Percentiles rank a stretch among this genome's conserved stretches.
phyloP scores from a whole-genome alignment of 2,888 invertebrate genomes.

The Cepaea hortensis region DNA sequence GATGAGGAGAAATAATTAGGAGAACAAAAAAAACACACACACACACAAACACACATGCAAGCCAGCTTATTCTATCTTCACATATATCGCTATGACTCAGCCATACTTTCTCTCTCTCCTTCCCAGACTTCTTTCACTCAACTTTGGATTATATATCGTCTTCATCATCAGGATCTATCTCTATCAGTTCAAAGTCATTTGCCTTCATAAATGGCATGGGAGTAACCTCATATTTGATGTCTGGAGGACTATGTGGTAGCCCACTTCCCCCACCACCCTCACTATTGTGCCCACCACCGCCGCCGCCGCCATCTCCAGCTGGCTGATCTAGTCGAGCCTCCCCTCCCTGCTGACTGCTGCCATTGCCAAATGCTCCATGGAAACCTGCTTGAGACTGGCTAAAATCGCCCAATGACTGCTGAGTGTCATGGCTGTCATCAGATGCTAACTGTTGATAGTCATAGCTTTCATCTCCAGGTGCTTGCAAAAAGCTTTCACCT shows the following conservation, averaged over 20 bases:
- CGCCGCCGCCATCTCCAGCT: slow-evolving; percentile 1
- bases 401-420: slow-evolving; percentile 29
- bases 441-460: slow-evolving; percentile 47
- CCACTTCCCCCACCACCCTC: slow-evolving; percentile 15
- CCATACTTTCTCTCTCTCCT: not conserved
- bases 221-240: slow-evolving; percentile 44
- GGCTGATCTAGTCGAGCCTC: slow-evolving; percentile 2
- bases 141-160: slow-evolving; percentile 16
- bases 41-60: no score
- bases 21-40: no score
- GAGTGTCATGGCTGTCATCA: slow-evolving; percentile 48
- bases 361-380: slow-evolving; percentile 45
- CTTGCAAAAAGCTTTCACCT: slow-evolving; percentile 46
- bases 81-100: not conserved
- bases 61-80: no score
- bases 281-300: not conserved
- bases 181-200: slow-evolving; percentile 48
- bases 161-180: slow-evolving; percentile 49
- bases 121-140: not conserved
- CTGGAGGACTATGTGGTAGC: slow-evolving; percentile 40
- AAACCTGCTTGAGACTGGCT: slow-evolving; percentile 30
- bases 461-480: slow-evolving; percentile 42
- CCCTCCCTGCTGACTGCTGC: slow-evolving; percentile 20
- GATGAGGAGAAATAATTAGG: no score
- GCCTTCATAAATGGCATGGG: slow-evolving; percentile 46